A percentile compares a stretch with the other conserved stretches of the same genome.
Conservation (phyloP, 2,797 vertebrate species). For the Gymnothorax javanicus region DNA sequence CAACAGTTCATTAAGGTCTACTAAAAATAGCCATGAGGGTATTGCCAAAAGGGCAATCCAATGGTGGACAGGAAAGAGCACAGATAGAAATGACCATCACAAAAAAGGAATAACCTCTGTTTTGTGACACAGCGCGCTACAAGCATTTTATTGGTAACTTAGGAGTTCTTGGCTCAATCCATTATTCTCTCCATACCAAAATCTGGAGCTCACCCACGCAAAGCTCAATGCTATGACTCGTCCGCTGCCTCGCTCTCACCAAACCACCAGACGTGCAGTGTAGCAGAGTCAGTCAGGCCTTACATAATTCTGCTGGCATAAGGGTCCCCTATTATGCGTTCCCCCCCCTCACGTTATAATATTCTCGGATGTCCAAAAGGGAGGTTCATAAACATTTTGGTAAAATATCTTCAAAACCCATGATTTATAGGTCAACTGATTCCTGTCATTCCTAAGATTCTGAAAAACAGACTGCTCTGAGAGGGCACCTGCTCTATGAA, state of each 20-base stretch:
- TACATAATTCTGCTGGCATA: background rate
- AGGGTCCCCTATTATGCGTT: too few species aligned
- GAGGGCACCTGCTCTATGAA: too few species aligned
- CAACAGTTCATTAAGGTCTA: background rate
- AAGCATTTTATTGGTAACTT: constrained; percentile 10
- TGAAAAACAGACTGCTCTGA: too few species aligned
- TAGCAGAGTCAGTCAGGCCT: background rate
- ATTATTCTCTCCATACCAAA: background rate
- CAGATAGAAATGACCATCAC: background rate
- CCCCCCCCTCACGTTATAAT: too few species aligned
- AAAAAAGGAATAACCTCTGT: background rate
- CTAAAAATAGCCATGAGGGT: background rate
- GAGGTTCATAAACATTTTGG: too few species aligned
- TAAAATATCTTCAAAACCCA: too few species aligned
- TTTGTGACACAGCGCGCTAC: background rate
- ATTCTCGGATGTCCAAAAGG: too few species aligned
- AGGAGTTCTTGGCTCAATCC: background rate
- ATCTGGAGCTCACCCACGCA: background rate
- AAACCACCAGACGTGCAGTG: background rate
- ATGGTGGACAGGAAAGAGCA: background rate
- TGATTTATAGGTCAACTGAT: too few species aligned
- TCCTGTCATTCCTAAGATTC: too few species aligned
- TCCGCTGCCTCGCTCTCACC: background rate
- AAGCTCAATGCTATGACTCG: background rate
- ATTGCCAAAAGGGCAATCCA: background rate